Conservation (phyloP, 2,888 invertebrate genomes). For the Yponomeuta evonymella region DNA sequence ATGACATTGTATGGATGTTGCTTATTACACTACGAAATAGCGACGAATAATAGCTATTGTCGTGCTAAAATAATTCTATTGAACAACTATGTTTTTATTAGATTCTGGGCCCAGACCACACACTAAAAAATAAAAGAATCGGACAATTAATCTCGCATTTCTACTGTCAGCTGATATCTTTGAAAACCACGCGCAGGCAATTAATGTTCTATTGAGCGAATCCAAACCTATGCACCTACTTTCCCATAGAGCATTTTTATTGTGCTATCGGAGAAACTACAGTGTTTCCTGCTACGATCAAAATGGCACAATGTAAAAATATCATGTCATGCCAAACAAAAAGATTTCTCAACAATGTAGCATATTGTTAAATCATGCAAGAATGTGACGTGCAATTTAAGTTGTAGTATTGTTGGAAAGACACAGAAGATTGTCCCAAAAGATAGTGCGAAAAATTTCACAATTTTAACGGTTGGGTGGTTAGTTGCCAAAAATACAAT, state of each 20-base stretch:
- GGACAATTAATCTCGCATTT: too few species aligned
- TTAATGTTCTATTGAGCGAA: neutral
- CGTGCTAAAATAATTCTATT: too few species aligned
- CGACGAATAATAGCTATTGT: too few species aligned
- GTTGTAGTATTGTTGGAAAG: neutral
- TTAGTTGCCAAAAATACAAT: too few species aligned
- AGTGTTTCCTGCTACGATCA: neutral
- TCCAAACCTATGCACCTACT: neutral
- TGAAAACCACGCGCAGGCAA: neutral
- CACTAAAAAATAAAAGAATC: too few species aligned
- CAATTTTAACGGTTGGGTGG: too few species aligned
- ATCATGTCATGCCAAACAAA: constrained; percentile 1
- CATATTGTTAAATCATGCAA: constrained; percentile 1
- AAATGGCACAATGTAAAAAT: neutral
- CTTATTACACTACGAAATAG: too few species aligned
- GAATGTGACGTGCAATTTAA: constrained; percentile 1
- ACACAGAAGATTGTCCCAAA: neutral
- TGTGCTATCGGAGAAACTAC: neutral
- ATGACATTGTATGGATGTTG: too few species aligned
- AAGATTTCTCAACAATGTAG: neutral
- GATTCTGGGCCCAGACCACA: too few species aligned
- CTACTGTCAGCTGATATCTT: neutral
- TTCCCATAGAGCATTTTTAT: neutral
- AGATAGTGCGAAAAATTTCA: neutral
- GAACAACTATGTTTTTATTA: too few species aligned